These are phyloP conservation scores for Sesamia nonagrioides DNA, from an alignment of 1,140 invertebrate species.

Conservation along the genomic window DNA sequence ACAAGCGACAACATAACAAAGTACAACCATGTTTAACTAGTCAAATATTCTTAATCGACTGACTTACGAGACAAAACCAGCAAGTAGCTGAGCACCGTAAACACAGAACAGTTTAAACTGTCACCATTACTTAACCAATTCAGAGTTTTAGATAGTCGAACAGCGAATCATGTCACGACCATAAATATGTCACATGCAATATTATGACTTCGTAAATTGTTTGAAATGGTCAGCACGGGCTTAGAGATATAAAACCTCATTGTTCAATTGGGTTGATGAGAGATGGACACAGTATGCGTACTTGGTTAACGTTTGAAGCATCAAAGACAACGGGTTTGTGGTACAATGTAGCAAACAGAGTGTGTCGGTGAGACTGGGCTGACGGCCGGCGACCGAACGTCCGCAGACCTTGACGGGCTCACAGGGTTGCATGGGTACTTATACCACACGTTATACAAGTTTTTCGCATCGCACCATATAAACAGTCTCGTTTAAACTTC, in stretches of 20 bases:
- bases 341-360: conserved; percentile 69
- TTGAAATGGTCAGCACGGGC: conserved; percentile 45
- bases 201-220: conserved; percentile 56
- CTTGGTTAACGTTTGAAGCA: conserved; percentile 43
- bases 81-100: neutral
- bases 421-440: conserved; percentile 21
- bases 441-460: conserved; percentile 41
- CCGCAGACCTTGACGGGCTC: conserved; percentile 67
- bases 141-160: conserved; percentile 33
- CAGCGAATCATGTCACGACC: conserved; percentile 44
- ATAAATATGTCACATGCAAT: conserved; percentile 53
- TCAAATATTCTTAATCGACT: neutral
- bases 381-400: conserved; percentile 54
- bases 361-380: conserved; percentile 70
- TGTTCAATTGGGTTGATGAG: conserved; percentile 33
- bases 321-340: conserved; percentile 64
- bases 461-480: conserved; percentile 27
- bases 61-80: neutral
- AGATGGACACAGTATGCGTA: neutral
- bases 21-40: too few relatives aligned
- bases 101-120: conserved; percentile 15
- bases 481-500: conserved; percentile 15
- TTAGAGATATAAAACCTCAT: conserved; percentile 41
- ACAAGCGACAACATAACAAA: neutral
- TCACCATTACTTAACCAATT: conserved; percentile 49